Evolutionary conservation across 2,888 invertebrate genomes (phyloP).

Genomic region (Hermaeophaga mercurialis): DNA sequence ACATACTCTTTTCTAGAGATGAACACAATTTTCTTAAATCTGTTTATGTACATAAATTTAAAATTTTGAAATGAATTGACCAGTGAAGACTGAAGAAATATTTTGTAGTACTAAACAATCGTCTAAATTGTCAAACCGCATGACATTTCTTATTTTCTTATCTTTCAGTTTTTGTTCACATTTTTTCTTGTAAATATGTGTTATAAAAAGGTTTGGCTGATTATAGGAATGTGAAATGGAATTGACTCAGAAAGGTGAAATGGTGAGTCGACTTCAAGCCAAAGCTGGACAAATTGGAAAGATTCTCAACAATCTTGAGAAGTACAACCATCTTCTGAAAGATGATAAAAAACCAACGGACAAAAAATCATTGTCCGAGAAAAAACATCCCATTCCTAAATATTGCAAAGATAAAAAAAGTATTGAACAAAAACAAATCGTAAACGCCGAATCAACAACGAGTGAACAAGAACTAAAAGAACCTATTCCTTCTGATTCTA

Average conservation of each 20-base stretch:
- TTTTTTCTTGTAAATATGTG: conserved; percentile 1
- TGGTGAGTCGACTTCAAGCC: conserved; percentile 92
- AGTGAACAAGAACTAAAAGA: conserved; percentile 29
- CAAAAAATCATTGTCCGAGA: conserved; percentile 35
- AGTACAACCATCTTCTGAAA: conserved; percentile 77
- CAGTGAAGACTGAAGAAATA: no score
- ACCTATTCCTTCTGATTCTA: conserved; percentile 47
- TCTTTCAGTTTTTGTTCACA: neutral
- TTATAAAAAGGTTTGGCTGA: conserved; percentile 41
- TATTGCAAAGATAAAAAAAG: conserved; percentile 27
- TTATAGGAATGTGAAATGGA: conserved; percentile 92
- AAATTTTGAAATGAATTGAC: no score
- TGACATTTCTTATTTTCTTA: no score
- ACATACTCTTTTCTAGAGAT: no score
- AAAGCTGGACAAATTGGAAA: conserved; percentile 96
- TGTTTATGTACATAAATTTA: no score
- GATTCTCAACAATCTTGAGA: conserved; percentile 88
- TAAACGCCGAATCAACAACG: neutral
- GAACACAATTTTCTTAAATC: no score
- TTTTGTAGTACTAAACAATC: no score
- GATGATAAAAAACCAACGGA: conserved; percentile 55
- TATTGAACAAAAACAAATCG: conserved; percentile 30
- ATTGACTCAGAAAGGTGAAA: conserved; percentile 94
- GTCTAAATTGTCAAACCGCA: no score
- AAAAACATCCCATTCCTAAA: conserved; percentile 31